A percentile compares a stretch with the other conserved stretches of the same genome.
Conservation (phyloP, 2,888 invertebrate species). For the Apoda limacodes region DNA sequence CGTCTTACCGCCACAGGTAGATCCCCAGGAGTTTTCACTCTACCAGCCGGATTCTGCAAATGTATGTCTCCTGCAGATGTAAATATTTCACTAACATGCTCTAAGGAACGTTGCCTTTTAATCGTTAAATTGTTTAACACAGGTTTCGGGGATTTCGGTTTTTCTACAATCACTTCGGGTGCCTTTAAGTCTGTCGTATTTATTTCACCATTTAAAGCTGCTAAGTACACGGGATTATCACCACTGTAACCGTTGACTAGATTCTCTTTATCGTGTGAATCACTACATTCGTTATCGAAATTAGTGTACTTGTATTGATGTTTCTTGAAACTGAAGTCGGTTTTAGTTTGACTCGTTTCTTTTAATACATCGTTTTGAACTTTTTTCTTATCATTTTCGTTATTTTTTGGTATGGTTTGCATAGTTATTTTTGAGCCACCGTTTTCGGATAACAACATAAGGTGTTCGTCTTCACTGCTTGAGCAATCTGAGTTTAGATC, state of each 20-base stretch:
- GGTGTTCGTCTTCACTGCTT: slow-evolving; percentile 60
- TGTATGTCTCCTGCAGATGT: slow-evolving; percentile 74
- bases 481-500: slow-evolving; percentile 54
- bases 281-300: slow-evolving; percentile 60
- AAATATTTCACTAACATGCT: slow-evolving; percentile 82
- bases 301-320: slow-evolving; percentile 52
- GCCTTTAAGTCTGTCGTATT: slow-evolving; percentile 34
- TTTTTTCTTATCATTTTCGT: slow-evolving; percentile 31
- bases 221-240: slow-evolving; percentile 56
- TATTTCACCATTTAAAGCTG: slow-evolving; percentile 52
- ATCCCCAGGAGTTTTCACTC: slow-evolving; percentile 86
- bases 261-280: slow-evolving; percentile 54
- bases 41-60: slow-evolving; percentile 79
- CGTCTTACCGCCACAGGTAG: slow-evolving; percentile 82
- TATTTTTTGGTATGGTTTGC: slow-evolving; percentile 40
- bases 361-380: slow-evolving; percentile 49
- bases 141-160: slow-evolving; percentile 37
- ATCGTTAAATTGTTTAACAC: slow-evolving; percentile 40
- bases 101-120: slow-evolving; percentile 77
- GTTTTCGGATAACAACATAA: slow-evolving; percentile 58
- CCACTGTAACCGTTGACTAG: slow-evolving; percentile 44
- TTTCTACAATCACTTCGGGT: slow-evolving; percentile 34
- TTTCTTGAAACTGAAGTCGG: slow-evolving; percentile 49
- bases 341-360: slow-evolving; percentile 46
- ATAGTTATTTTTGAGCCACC: slow-evolving; percentile 61